phyloP scores from a whole-genome alignment of 1,140 invertebrate species.

The Achroia grisella region DNA sequence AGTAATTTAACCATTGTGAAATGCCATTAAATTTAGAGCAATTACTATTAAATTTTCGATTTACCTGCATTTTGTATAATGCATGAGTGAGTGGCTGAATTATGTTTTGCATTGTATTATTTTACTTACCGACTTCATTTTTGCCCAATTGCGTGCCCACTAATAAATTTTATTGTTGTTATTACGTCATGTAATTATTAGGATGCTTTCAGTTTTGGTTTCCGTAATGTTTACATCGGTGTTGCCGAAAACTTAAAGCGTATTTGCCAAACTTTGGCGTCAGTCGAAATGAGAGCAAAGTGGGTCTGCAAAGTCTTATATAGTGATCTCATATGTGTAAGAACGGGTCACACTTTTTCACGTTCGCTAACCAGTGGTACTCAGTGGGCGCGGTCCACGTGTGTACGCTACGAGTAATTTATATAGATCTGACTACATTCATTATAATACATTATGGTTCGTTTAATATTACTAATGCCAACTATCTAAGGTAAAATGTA shows the following conservation, averaged over 20 bases:
- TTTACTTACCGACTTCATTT: constrained; percentile 39
- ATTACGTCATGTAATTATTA: neutral
- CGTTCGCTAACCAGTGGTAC: constrained; percentile 46
- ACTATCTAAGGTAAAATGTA: too few relatives aligned
- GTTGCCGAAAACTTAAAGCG: constrained; percentile 35
- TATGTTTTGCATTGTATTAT: neutral
- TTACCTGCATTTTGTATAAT: too few relatives aligned
- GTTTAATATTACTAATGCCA: too few relatives aligned
- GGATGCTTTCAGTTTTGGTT: constrained; percentile 16
- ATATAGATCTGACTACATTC: too few relatives aligned
- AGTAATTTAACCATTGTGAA: too few relatives aligned
- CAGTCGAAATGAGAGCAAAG: constrained; percentile 70
- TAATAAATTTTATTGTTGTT: neutral
- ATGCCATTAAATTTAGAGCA: too few relatives aligned
- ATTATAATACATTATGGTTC: too few relatives aligned
- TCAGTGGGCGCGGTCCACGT: constrained; percentile 50
- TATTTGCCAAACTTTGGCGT: constrained; percentile 58
- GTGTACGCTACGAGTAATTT: neutral
- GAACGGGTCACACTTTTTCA: constrained; percentile 70
- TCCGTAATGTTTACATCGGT: constrained; percentile 15
- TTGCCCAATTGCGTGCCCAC: constrained; percentile 5
- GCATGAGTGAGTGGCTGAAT: too few relatives aligned
- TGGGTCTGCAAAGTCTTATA: constrained; percentile 64
- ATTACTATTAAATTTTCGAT: too few relatives aligned
- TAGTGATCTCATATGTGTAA: constrained; percentile 71